Conservation (phyloP, 2,797 vertebrate genomes). For the Emydoidea blandingii region DNA sequence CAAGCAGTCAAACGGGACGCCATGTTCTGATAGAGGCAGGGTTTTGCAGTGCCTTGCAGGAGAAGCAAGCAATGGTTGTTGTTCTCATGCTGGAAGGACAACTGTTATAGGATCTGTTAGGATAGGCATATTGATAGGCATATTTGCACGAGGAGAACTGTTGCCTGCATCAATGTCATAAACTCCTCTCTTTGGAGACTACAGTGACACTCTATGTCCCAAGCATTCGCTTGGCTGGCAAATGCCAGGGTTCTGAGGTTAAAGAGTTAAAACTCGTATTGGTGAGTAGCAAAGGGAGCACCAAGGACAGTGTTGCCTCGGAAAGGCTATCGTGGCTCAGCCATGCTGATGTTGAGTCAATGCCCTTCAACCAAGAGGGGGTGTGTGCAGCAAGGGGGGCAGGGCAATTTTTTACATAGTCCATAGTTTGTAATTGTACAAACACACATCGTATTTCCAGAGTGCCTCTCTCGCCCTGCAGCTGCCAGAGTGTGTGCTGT, state of each 20-base stretch:
- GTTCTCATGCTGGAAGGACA: not conserved
- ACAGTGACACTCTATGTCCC: not conserved
- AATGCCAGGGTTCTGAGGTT: not conserved
- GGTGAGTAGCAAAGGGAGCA: not conserved
- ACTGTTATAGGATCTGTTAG: not conserved
- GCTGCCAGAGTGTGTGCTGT: not conserved
- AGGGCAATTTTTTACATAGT: not conserved
- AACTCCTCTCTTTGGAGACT: not conserved
- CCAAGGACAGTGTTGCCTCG: not conserved
- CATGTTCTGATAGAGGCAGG: not conserved
- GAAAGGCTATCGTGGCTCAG: not conserved
- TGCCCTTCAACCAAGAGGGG: not conserved
- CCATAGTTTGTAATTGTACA: not conserved
- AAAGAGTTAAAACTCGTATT: not conserved
- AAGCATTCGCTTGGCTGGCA: not conserved
- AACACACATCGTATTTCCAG: not conserved
- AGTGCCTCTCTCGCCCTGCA: not conserved
- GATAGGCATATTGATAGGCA: not conserved
- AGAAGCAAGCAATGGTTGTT: not conserved
- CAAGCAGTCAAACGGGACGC: not conserved
- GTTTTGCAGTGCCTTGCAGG: not conserved
- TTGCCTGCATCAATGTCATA: too few relatives aligned
- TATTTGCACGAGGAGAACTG: not conserved
- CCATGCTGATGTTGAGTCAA: not conserved
- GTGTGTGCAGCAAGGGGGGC: not conserved